Percentiles rank a stretch among this genome's conserved stretches.
These are phyloP conservation scores for Sphyrna mokarran DNA, from an alignment of 2,113 vertebrate genomes.

Conservation along the genomic window DNA sequence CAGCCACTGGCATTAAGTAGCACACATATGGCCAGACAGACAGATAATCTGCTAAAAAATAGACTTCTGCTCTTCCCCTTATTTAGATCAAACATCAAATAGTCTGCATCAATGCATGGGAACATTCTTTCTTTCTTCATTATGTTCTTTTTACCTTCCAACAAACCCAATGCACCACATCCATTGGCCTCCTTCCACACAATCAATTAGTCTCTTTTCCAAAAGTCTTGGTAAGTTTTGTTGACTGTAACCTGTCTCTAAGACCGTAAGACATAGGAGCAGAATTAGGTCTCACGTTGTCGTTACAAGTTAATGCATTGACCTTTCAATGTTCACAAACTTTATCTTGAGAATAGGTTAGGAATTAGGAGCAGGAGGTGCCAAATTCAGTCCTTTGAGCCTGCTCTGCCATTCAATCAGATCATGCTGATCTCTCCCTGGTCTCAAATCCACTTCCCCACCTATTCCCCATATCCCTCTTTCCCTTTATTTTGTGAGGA, in stretches of 20 bases:
- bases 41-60: neutral
- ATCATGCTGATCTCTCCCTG: no score
- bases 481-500: no score
- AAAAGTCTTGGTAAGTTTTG: neutral
- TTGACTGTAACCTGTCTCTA: neutral
- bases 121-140: neutral
- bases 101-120: neutral
- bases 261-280: no score
- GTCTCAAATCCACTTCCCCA: no score
- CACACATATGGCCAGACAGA: slow-evolving; percentile 17
- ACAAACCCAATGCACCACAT: neutral
- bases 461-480: no score
- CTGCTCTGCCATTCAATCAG: no score
- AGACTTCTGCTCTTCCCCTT: neutral
- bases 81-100: neutral
- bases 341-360: neutral
- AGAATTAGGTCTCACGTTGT: no score
- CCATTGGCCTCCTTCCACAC: neutral
- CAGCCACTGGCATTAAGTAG: neutral
- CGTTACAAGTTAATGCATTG: neutral
- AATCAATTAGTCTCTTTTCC: neutral
- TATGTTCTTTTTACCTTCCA: neutral
- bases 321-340: neutral
- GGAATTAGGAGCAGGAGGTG: no score
- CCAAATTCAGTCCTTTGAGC: no score